Evolutionary conservation across 2,888 invertebrate genomes (phyloP), one percentile per base, ranked within the genome.

Genomic region (Stenodera caucasica): DNA sequence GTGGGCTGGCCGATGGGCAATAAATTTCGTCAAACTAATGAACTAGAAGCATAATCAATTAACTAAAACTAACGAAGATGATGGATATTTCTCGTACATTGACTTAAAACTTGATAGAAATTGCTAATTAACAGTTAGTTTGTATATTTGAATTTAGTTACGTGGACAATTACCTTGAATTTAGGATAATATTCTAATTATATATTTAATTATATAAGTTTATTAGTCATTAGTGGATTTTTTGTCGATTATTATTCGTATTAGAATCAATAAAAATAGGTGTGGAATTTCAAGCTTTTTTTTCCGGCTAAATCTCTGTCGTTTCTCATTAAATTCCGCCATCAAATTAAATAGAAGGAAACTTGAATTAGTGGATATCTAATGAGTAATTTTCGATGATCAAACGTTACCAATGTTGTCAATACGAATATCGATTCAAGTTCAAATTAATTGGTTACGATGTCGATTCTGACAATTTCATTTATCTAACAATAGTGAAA

Each of bases 21-120:
- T 68, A 64, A 63, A 64, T 63, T 65, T 65, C 60, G 63, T 58
- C 15, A 40, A 59, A 58, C 51, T 61, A 61, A 61, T 61, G 57
- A 61, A 61, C 57, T 40, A 57, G 54, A 61, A 61, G 55, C 57
- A 23, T 51, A 61, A 61, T 61, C 61, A 57, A 61, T 61, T 61
- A 61, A 55, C 51, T 55, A 58, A 61, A 40, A 61, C 57, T 52
- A 61, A 61, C 61, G 54, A 55, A 61, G 55, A 58, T 61, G 61
- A 61, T 58, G 53, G 61, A 57, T 58, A 53, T 55, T 32, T 32
- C 52, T 52, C 29, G 11, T 40, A 40, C 21, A 40, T 40, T 18
- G 9, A 18, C 40, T 40, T 40, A 40, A 40, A 3, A 18, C 18
- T 40, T 40, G 11, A 40, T 40, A 21, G 40, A 40, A 40, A 21